Evolutionary conservation across 2,888 invertebrate genomes (phyloP).

Genomic region (Hypercompe scribonia): DNA sequence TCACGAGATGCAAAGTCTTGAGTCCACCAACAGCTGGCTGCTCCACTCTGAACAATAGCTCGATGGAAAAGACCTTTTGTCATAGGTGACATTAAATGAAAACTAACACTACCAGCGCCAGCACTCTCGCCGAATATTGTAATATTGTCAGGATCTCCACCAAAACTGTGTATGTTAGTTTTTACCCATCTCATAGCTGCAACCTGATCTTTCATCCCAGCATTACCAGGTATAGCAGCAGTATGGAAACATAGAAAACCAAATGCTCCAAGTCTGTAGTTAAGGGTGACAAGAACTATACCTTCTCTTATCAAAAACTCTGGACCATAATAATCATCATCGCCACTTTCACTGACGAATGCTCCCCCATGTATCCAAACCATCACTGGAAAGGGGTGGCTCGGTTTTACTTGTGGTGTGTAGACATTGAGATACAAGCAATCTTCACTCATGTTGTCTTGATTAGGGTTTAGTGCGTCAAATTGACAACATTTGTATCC

Average conservation of each 20-base stretch:
- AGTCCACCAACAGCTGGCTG: not conserved
- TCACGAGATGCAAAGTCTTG: not conserved
- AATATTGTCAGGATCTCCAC: slow-evolving; percentile 49
- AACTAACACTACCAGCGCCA: slow-evolving; percentile 4
- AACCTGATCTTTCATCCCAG: slow-evolving; percentile 63
- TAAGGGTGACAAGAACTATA: slow-evolving; percentile 60
- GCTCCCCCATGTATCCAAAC: not conserved
- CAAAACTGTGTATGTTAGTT: slow-evolving; percentile 54
- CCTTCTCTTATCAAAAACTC: slow-evolving; percentile 29
- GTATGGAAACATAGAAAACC: slow-evolving; percentile 60
- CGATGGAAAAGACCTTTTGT: slow-evolving; percentile 15
- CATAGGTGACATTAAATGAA: slow-evolving; percentile 20
- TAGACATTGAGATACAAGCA: not conserved
- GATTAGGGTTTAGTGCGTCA: not conserved
- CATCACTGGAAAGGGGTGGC: not conserved
- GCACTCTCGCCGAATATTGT: slow-evolving; percentile 9
- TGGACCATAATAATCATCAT: not conserved
- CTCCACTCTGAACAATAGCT: slow-evolving; percentile 14
- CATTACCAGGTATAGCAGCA: slow-evolving; percentile 61
- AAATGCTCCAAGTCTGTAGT: slow-evolving; percentile 60
- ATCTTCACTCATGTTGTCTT: not conserved
- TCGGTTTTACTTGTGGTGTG: not conserved
- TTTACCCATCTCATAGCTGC: slow-evolving; percentile 60
- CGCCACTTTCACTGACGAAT: not conserved
- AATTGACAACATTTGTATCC: not conserved